Evolutionary conservation across 2,888 invertebrate species (phyloP).

Genomic region (Lissocephala sabroskyi): DNA sequence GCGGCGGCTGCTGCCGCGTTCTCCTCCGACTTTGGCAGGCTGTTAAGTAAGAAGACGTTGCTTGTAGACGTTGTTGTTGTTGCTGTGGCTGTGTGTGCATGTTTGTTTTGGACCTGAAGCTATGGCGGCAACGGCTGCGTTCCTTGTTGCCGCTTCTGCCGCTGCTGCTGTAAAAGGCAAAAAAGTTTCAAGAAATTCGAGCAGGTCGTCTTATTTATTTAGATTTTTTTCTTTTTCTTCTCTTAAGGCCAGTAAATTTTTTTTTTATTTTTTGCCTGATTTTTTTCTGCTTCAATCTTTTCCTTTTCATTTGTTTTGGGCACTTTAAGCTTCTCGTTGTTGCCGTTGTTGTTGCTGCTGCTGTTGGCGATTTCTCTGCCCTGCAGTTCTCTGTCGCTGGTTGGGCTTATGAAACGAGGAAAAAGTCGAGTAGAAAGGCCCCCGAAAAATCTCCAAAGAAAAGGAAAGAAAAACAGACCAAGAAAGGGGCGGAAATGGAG

Average conservation of each 20-base stretch:
- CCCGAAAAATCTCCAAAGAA: too few species aligned
- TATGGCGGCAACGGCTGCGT: slow-evolving; percentile 6
- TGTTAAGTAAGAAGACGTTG: slow-evolving; percentile 39
- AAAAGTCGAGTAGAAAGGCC: too few species aligned
- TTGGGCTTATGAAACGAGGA: slow-evolving; percentile 35
- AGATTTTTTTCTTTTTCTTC: slow-evolving; percentile 34
- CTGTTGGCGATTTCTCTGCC: slow-evolving; percentile 26
- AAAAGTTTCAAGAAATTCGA: slow-evolving; percentile 50
- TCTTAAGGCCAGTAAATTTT: too few species aligned
- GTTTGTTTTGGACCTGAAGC: background rate
- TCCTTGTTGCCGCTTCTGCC: background rate
- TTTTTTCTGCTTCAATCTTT: slow-evolving; percentile 11
- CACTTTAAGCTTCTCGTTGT: slow-evolving; percentile 28
- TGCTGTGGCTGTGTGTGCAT: slow-evolving; percentile 22
- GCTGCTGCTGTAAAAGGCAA: slow-evolving; percentile 26
- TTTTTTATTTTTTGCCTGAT: too few species aligned
- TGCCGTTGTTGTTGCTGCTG: slow-evolving; percentile 43
- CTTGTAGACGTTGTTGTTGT: slow-evolving; percentile 32
- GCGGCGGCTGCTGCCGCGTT: slow-evolving; percentile 12
- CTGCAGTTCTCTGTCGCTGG: too few species aligned
- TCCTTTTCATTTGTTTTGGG: slow-evolving; percentile 15
- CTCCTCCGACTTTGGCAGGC: slow-evolving; percentile 15
- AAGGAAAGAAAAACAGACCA: too few species aligned
- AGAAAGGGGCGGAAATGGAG: too few species aligned
- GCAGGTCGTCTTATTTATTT: slow-evolving; percentile 58